Evolutionary conservation across 2,113 vertebrate species (phyloP).

Genomic region (Engystomops pustulosus): DNA sequence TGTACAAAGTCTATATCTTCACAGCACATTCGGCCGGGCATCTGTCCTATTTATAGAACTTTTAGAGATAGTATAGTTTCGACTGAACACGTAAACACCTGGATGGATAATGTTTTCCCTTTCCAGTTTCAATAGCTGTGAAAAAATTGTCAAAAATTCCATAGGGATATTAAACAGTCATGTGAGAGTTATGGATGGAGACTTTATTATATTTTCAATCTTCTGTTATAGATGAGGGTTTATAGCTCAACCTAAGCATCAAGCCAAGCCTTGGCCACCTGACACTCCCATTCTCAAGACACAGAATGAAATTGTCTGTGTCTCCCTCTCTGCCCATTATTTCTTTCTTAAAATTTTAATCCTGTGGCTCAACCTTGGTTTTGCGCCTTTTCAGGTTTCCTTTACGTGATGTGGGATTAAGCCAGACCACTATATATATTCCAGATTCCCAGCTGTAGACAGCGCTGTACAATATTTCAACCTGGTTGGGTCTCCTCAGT

Average conservation of each 20-base stretch:
- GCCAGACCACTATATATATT: no score
- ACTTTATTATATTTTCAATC: neutral
- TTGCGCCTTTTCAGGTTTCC: no score
- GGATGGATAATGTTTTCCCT: neutral
- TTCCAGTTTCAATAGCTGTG: neutral
- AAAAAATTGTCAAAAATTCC: neutral
- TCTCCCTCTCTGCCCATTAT: no score
- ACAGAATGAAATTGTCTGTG: no score
- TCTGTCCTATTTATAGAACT: neutral
- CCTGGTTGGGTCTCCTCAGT: no score
- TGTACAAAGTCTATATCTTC: conserved; percentile 5
- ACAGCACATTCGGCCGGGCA: neutral
- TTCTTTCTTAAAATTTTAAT: no score
- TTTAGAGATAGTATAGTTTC: neutral
- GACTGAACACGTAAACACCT: neutral
- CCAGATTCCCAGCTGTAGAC: no score
- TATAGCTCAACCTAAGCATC: neutral
- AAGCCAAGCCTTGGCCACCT: neutral
- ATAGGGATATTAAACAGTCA: neutral
- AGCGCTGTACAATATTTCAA: no score
- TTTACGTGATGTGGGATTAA: no score
- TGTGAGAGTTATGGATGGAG: neutral
- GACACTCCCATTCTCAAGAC: neutral
- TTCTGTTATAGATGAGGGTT: neutral
- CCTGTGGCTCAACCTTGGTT: no score